A percentile compares a stretch with the other conserved stretches of the same genome.
Evolutionary conservation across 2,797 vertebrate species (phyloP).

Genomic region (Anguilla marmorata): DNA sequence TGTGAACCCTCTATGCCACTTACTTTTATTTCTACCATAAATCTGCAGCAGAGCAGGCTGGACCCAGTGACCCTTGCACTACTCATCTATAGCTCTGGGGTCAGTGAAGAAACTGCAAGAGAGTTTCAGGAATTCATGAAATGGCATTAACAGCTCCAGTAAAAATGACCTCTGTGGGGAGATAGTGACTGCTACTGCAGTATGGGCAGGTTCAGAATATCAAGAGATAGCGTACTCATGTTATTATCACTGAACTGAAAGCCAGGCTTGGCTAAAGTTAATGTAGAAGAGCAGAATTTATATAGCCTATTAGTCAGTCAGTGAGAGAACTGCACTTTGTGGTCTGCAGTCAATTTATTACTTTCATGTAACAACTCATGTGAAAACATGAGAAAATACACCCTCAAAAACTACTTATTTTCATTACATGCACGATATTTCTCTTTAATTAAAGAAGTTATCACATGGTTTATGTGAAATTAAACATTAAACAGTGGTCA

Average conservation of each 20-base stretch:
- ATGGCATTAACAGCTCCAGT: constrained; percentile 53
- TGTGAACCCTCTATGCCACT: neutral
- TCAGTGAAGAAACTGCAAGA: neutral
- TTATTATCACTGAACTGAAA: neutral
- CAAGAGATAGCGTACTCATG: constrained; percentile 28
- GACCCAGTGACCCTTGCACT: constrained; percentile 2
- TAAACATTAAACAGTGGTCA: too few species aligned
- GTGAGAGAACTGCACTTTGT: neutral
- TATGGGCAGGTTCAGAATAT: constrained; percentile 37
- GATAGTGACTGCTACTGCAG: constrained; percentile 50
- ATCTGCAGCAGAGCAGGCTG: neutral
- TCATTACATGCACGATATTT: too few species aligned
- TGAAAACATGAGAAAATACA: neutral
- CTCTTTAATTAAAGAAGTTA: too few species aligned
- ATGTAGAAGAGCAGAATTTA: neutral
- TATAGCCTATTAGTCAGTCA: neutral
- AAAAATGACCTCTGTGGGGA: constrained; percentile 52
- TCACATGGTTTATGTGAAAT: too few species aligned
- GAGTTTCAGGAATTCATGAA: constrained; percentile 46
- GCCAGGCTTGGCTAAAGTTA: neutral
- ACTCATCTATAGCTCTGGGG: neutral
- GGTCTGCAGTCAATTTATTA: neutral
- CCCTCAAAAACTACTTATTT: neutral
- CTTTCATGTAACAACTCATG: neutral
- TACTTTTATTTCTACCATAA: neutral